Percentiles rank a stretch among this genome's conserved stretches.
These are phyloP conservation scores for Anolis carolinensis DNA, from an alignment of 2,113 vertebrate species.

Conservation along the genomic window DNA sequence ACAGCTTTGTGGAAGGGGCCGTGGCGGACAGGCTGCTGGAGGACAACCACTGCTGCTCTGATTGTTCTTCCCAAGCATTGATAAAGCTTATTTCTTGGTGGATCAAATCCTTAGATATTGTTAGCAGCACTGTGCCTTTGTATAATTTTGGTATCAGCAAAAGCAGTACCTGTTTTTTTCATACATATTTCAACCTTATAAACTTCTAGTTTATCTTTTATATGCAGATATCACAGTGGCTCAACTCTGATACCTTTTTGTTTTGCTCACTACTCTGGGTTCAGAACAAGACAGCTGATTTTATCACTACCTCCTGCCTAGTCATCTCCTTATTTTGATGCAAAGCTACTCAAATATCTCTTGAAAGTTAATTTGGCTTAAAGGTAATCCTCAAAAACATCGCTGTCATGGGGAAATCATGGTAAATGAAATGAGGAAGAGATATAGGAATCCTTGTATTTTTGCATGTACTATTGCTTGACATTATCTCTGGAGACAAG, in stretches of 20 bases:
- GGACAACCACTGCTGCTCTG: not conserved
- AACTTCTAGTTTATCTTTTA: not conserved
- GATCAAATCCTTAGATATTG: slow-evolving; percentile 5
- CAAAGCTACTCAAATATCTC: not conserved
- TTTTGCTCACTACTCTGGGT: not conserved
- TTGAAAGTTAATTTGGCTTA: slow-evolving; percentile 39
- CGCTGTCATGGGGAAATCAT: slow-evolving; percentile 21
- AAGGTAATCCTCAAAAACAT: slow-evolving; percentile 18
- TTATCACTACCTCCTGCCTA: not conserved
- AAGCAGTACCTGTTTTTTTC: not conserved
- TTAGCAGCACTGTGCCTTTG: slow-evolving; percentile 2
- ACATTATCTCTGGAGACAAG: not conserved
- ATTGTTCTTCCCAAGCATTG: not conserved
- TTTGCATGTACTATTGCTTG: not conserved
- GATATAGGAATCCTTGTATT: not conserved
- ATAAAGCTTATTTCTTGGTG: not conserved
- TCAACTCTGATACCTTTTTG: not conserved
- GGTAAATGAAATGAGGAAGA: not conserved
- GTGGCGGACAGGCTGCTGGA: no score
- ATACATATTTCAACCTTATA: not conserved
- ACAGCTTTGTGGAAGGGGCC: no score
- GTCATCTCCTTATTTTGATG: not conserved
- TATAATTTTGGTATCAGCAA: not conserved
- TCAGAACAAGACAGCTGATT: not conserved
- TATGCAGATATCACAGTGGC: not conserved